These are phyloP conservation scores for Thereva unica DNA, from an alignment of 2,888 invertebrate genomes.

Conservation along the genomic window DNA sequence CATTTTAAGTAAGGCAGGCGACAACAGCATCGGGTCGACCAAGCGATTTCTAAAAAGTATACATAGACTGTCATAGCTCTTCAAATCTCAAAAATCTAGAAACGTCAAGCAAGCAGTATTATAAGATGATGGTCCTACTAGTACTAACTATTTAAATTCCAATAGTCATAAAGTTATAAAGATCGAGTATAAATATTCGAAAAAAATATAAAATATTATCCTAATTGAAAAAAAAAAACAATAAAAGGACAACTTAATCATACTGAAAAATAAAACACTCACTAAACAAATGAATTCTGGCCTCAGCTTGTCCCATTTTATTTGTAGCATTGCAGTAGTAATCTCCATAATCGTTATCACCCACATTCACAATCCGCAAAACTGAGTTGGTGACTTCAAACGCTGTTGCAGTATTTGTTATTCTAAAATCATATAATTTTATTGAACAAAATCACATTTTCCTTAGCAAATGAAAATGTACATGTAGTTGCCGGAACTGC, in stretches of 20 bases:
- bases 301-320: constrained; percentile 55
- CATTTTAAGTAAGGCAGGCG: too few relatives aligned
- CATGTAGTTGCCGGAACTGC: constrained; percentile 40
- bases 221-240: not conserved
- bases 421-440: constrained; percentile 34
- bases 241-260: not conserved
- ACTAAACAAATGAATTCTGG: constrained; percentile 52
- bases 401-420: constrained; percentile 54
- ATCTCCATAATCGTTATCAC: constrained; percentile 53
- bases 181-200: too few relatives aligned
- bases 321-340: constrained; percentile 57
- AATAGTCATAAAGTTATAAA: too few relatives aligned
- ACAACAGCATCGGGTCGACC: too few relatives aligned
- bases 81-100: too few relatives aligned
- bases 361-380: constrained; percentile 51
- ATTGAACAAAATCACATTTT: not conserved
- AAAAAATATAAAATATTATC: not conserved
- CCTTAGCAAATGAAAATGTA: constrained; percentile 9
- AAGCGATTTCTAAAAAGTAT: too few relatives aligned
- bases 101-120: too few relatives aligned
- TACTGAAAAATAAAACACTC: constrained; percentile 2
- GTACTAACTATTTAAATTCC: too few relatives aligned
- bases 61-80: too few relatives aligned
- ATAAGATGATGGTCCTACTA: too few relatives aligned
- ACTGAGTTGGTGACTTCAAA: constrained; percentile 55